Evolutionary conservation across 64 coral and sea anemone species (phyloP), one percentile per base, ranked within the genome.

Genomic region (Dendronephthya gigantea): DNA sequence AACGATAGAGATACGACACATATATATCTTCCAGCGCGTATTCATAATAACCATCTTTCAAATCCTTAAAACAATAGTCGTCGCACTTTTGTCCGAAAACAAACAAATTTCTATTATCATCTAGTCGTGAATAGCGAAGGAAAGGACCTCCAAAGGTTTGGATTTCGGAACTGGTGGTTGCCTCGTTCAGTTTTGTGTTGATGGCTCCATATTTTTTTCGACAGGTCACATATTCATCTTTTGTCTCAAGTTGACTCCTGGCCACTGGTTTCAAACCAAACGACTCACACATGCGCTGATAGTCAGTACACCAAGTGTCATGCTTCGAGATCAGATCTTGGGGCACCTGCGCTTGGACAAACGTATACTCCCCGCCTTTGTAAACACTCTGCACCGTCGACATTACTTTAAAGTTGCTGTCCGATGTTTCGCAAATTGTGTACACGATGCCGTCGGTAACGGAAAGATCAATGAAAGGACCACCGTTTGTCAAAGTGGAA

Each of bases 321-420:
- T 90, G 88, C 19, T 55, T 90, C 40, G 88, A 90, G 13, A 68
- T 9, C 0, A 82, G 52, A 72, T 84, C 48, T 19, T 14, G 36
- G 33, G 88, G 82, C n/a, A 75, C 83, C 23, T 75, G 29, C 11
- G 49, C 33, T 36, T 36, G 33, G n/a, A 90, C 23, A 1, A 81
- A 52, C 47, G 58, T 83, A 38, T 84, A 84, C 7, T 82, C 49
- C 9, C 83, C 58, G 6, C 88, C 88, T 9, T 84, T 84, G 13
- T 83, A 34, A 29, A 36, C 55, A 39, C 8, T 68, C 37, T 31
- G 25, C 11, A 41, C 68, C 7, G 87, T 48, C 37, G 83, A 48
- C 11, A 90, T n/a, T 19, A 90, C 81, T 69, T 84, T 49, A 39
- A 90, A 90, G 37, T 84, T 84, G 58, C 88, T 90, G 81, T 90